Evolutionary conservation across 1,140 invertebrate species (phyloP).

Genomic region (Hetaerina americana): DNA sequence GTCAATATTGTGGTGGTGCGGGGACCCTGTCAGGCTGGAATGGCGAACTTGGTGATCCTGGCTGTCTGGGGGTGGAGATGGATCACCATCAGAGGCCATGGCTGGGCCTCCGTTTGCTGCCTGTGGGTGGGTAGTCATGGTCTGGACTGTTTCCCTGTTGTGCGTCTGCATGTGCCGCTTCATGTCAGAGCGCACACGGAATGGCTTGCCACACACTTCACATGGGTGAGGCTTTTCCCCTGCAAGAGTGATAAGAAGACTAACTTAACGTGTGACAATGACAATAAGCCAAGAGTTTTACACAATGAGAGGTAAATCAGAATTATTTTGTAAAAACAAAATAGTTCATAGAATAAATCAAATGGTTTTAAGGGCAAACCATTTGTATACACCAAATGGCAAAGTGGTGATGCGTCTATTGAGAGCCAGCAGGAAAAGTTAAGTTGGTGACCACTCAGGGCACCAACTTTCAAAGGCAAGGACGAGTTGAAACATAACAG

Average conservation of each 20-base stretch:
- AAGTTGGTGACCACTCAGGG: no score
- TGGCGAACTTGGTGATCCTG: neutral
- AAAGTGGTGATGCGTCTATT: no score
- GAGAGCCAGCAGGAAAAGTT: no score
- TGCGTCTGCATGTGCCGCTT: conserved; percentile 77
- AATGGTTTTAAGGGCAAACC: no score
- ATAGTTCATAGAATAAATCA: no score
- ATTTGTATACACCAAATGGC: no score
- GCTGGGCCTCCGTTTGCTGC: neutral
- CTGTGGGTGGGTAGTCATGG: neutral
- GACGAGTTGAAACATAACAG: no score
- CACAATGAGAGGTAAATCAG: neutral
- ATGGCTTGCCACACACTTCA: conserved; percentile 63
- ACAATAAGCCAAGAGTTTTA: no score
- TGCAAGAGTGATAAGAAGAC: conserved; percentile 24
- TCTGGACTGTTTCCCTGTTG: conserved; percentile 29
- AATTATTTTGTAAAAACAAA: no score
- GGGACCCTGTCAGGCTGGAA: neutral
- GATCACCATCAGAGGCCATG: neutral
- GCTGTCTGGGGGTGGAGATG: neutral
- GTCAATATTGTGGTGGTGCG: neutral
- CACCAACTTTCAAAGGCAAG: no score
- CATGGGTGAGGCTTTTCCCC: conserved; percentile 72
- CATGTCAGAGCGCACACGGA: conserved; percentile 74
- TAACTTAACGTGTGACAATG: neutral